Percentiles rank a stretch among this genome's conserved stretches.
Evolutionary conservation across 2,797 vertebrate genomes (phyloP).

Genomic region (Urophycis tenuis): DNA sequence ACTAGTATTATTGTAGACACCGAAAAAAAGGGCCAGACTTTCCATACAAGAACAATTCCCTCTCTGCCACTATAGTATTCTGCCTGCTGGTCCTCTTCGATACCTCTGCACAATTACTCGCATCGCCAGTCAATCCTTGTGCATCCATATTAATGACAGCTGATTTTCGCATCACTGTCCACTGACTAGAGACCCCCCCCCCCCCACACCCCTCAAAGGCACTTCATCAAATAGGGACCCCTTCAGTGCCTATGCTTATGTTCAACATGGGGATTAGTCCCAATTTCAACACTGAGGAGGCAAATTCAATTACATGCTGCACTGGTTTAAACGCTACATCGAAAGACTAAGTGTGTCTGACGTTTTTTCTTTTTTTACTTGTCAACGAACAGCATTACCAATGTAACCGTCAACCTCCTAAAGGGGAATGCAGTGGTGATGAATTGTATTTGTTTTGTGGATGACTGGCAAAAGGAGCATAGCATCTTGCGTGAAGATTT

Average conservation of each 20-base stretch:
- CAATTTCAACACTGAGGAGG: constrained; percentile 31
- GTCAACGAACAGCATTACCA: constrained; percentile 7
- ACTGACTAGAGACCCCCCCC: constrained; percentile 28
- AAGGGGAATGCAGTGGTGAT: neutral
- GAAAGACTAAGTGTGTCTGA: constrained; percentile 11
- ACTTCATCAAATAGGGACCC: constrained; percentile 23
- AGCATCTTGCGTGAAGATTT: neutral
- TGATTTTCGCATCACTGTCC: constrained; percentile 35
- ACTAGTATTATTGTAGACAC: constrained; percentile 18
- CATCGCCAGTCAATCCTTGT: constrained; percentile 52
- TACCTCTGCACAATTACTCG: constrained; percentile 16
- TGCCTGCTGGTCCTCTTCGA: constrained; percentile 39
- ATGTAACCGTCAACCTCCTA: neutral
- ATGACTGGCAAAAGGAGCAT: neutral
- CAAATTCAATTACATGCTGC: constrained; percentile 51
- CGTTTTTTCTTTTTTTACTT: constrained; percentile 22
- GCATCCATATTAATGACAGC: constrained; percentile 52
- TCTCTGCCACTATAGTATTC: constrained; percentile 46
- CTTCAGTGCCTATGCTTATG: constrained; percentile 18
- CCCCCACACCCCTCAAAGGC: constrained; percentile 43
- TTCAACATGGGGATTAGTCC: constrained; percentile 21
- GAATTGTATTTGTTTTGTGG: neutral
- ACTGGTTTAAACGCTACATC: constrained; percentile 33
- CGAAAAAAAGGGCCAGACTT: constrained; percentile 42
- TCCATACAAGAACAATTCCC: constrained; percentile 37